Base-by-base conservation (phyloP, 1,140 invertebrate genomes). In the Halictus rubicundus region DNA sequence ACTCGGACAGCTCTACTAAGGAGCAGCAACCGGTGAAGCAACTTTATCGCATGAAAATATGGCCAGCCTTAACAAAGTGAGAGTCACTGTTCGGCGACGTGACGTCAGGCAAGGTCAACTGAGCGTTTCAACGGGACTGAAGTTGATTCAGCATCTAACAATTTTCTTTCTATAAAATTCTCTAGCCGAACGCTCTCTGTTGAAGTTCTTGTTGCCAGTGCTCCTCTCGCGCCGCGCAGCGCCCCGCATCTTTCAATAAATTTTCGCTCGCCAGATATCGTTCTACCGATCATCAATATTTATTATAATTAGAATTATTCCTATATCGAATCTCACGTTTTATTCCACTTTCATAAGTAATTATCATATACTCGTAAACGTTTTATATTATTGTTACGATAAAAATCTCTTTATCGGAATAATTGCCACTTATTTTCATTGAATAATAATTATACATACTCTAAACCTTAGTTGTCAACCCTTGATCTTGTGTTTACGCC, bases 71-170 rank as follows among this genome's bases (percentile, higher is more conserved):
- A 71, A 42, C 46, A 57, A 81, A 85, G 78, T 83, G 82, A 84
- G 83, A 85, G 83, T 82, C 82, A 81, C 74, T 85, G 82, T 68
- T 81, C 61, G 70, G 57, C 66, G 73, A 63, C 52, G 81, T 80
- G 83, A 83, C 83, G 83, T 84, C 83, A 81, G n/a, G 54, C 84
- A 85, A 84, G 84, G 84, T 82, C 74, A 84, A 68, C 79, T 27
- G 74, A 74, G 72, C 83, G 74, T 84, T 85, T 74, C 78, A 81
- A 78, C 75, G 82, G 73, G 73, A 84, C 78, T 37, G 73, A 69
- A 54, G 83, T 85, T 85, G 73, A 84, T 85, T 85, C 78, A 84
- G 64, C 64, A 84, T 84, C 78, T 74, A 85, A 70, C 39, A 71
- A 76, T 84, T 77, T 81, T 80, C 57, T 64, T 73, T 78, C 66